Evolutionary conservation across 2,888 invertebrate genomes (phyloP).

Genomic region (Halictus quadricinctus): DNA sequence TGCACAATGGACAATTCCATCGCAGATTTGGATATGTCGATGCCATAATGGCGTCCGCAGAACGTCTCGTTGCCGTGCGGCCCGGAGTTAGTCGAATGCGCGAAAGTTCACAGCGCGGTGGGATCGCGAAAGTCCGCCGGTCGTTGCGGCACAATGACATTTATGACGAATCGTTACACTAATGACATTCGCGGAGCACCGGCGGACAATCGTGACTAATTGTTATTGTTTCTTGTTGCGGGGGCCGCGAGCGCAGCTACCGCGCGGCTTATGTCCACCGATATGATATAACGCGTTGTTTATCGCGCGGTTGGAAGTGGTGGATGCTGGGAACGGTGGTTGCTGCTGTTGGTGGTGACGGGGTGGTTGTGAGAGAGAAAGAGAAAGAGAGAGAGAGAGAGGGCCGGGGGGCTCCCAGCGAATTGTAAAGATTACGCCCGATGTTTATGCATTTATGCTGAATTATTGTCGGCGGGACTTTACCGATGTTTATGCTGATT

Average conservation of each 20-base stretch:
- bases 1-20: neutral
- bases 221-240: constrained; percentile 71
- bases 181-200: constrained; percentile 51
- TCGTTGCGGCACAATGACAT: constrained; percentile 52
- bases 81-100: neutral
- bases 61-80: neutral
- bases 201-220: constrained; percentile 70
- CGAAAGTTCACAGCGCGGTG: constrained; percentile 14
- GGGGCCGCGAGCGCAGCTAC: constrained; percentile 64
- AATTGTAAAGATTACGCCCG: constrained; percentile 80
- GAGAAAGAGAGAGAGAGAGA: neutral
- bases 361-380: neutral
- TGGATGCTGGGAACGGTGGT: neutral
- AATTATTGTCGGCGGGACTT: constrained; percentile 81
- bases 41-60: neutral
- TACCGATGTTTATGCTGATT: constrained; percentile 82
- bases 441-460: constrained; percentile 81
- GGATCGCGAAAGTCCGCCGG: constrained; percentile 35
- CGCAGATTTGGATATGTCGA: neutral
- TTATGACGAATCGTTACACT: constrained; percentile 62
- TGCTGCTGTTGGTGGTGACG: constrained; percentile 20
- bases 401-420: constrained; percentile 55
- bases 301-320: constrained; percentile 71
- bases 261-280: constrained; percentile 70
- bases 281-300: constrained; percentile 76